These are phyloP conservation scores for Ornithorhynchus anatinus DNA, from an alignment of 2,113 vertebrate species.

Conservation along the genomic window DNA sequence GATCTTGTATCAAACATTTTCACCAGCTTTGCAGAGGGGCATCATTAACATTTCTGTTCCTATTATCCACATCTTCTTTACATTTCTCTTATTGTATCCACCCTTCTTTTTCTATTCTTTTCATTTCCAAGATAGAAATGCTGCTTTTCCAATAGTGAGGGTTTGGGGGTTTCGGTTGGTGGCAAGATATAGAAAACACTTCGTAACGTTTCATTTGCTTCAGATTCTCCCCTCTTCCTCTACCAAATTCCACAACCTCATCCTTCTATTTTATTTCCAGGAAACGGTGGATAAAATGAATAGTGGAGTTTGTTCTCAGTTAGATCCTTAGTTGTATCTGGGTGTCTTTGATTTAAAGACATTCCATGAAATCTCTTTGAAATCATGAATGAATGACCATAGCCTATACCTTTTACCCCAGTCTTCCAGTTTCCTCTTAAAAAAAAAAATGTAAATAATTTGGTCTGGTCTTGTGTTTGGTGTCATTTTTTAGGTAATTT, in stretches of 20 bases:
- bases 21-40: background rate
- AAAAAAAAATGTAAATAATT: too few relatives aligned
- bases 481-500: background rate
- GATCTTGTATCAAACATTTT: background rate
- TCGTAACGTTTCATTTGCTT: background rate
- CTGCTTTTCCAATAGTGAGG: background rate
- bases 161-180: background rate
- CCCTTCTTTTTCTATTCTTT: background rate
- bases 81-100: background rate
- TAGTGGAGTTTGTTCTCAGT: background rate
- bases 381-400: background rate
- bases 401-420: background rate
- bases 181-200: background rate
- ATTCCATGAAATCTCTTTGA: background rate
- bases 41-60: background rate
- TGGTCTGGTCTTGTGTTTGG: background rate
- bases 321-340: background rate
- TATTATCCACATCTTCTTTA: background rate
- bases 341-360: background rate
- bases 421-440: too few relatives aligned
- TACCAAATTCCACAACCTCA: background rate
- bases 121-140: background rate
- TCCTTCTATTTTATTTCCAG: constrained; percentile 13
- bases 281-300: background rate
- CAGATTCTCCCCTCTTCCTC: background rate